Evolutionary conservation across 1,140 invertebrate genomes (phyloP).

Genomic region (Cryptotermes secundus): DNA sequence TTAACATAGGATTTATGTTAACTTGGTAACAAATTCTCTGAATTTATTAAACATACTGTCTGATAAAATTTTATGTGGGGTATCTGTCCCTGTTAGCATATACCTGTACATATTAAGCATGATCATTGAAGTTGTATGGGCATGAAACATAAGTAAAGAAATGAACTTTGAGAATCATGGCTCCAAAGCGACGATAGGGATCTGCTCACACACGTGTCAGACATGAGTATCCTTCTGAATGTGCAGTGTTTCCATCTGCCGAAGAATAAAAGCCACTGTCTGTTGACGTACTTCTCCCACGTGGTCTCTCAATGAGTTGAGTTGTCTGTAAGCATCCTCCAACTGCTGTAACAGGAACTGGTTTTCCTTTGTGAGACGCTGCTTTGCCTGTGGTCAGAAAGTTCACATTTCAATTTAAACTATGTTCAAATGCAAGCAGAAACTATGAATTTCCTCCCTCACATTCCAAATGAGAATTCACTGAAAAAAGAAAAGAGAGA

Average conservation of each 20-base stretch:
- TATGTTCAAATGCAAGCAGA: not conserved
- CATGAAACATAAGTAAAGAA: not conserved
- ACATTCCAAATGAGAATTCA: no score
- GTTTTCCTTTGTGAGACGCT: conserved; percentile 29
- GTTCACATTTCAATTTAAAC: not conserved
- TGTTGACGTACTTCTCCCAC: conserved; percentile 34
- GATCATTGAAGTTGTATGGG: not conserved
- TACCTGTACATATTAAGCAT: not conserved
- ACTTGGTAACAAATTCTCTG: not conserved
- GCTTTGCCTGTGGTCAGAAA: conserved; percentile 19
- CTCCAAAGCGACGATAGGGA: not conserved
- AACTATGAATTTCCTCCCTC: no score
- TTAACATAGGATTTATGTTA: no score
- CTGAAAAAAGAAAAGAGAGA: no score
- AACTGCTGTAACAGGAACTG: conserved; percentile 32
- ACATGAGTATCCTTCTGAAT: conserved; percentile 34
- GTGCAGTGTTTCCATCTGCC: conserved; percentile 33
- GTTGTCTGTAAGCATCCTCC: conserved; percentile 31
- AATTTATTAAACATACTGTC: not conserved
- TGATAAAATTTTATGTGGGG: not conserved
- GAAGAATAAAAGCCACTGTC: conserved; percentile 32
- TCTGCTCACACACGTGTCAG: conserved; percentile 9
- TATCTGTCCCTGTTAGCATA: not conserved
- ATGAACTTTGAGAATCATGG: not conserved
- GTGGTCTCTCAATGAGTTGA: conserved; percentile 32